These are phyloP conservation scores for Ephestia elutella DNA, from an alignment of 1,140 invertebrate species.

Conservation along the genomic window DNA sequence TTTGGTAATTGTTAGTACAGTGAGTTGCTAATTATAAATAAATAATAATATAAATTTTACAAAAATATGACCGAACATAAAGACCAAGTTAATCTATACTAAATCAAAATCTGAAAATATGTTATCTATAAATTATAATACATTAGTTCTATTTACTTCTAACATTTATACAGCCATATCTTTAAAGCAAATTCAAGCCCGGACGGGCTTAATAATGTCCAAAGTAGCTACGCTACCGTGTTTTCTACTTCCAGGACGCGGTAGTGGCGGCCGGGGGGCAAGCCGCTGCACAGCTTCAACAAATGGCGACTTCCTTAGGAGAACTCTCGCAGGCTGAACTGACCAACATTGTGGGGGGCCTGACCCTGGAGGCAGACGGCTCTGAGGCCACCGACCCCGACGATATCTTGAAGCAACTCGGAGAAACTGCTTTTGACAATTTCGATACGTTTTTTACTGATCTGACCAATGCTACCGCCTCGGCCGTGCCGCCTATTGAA, in stretches of 20 bases:
- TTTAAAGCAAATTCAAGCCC: not conserved
- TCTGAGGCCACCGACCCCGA: slow-evolving; percentile 77
- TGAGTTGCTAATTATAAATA: too few relatives aligned
- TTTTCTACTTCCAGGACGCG: slow-evolving; percentile 56
- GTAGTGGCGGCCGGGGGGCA: slow-evolving; percentile 58
- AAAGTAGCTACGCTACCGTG: not conserved
- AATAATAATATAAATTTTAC: too few relatives aligned
- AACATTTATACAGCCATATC: too few relatives aligned
- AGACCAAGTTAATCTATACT: too few relatives aligned
- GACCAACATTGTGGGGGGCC: slow-evolving; percentile 77
- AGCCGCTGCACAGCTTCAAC: slow-evolving; percentile 55
- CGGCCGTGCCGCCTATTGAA: slow-evolving; percentile 58
- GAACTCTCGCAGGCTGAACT: slow-evolving; percentile 81
- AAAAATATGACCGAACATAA: too few relatives aligned
- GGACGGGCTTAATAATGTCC: not conserved
- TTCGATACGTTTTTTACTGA: slow-evolving; percentile 73
- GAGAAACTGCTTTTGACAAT: slow-evolving; percentile 77
- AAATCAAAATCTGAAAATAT: too few relatives aligned
- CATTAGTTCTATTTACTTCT: too few relatives aligned
- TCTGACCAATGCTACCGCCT: slow-evolving; percentile 61
- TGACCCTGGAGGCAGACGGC: slow-evolving; percentile 59
- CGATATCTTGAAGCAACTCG: slow-evolving; percentile 82
- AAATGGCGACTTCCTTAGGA: slow-evolving; percentile 71
- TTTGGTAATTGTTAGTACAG: too few relatives aligned
- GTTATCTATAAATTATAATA: too few relatives aligned